Evolutionary conservation across 2,797 vertebrate species (phyloP).

Genomic region (Propithecus perrieri): DNA sequence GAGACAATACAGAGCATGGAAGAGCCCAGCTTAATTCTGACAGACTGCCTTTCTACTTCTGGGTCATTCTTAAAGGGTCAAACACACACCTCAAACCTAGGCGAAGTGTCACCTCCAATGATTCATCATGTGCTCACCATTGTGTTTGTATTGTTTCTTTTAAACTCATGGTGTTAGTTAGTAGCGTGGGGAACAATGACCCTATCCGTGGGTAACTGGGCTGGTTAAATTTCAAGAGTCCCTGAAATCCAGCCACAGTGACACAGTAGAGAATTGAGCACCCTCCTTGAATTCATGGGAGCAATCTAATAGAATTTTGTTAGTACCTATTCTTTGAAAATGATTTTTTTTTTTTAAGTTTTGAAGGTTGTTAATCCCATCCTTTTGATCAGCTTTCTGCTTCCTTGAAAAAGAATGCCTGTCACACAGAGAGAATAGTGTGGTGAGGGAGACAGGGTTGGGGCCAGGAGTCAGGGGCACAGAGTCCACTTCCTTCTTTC

Average conservation of each 20-base stretch:
- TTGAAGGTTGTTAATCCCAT: background rate
- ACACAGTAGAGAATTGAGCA: background rate
- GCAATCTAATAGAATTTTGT: background rate
- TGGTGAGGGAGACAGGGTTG: background rate
- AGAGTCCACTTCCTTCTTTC: background rate
- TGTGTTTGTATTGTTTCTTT: background rate
- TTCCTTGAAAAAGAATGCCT: background rate
- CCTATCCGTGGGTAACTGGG: accelerated
- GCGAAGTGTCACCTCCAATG: background rate
- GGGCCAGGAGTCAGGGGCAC: background rate
- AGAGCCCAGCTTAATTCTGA: background rate
- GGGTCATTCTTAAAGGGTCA: background rate
- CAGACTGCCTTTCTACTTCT: background rate
- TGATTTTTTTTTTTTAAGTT: background rate
- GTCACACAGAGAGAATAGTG: background rate
- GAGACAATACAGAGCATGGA: background rate
- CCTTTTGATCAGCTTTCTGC: background rate
- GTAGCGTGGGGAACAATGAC: background rate
- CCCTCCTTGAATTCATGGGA: background rate
- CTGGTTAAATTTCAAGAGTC: background rate
- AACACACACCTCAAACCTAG: background rate
- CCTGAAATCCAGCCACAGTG: background rate
- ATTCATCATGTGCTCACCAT: accelerated
- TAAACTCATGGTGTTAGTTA: background rate
- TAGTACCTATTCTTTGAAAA: background rate